phyloP scores from a whole-genome alignment of 2,888 invertebrate species.

The Tetanocera ferruginea region DNA sequence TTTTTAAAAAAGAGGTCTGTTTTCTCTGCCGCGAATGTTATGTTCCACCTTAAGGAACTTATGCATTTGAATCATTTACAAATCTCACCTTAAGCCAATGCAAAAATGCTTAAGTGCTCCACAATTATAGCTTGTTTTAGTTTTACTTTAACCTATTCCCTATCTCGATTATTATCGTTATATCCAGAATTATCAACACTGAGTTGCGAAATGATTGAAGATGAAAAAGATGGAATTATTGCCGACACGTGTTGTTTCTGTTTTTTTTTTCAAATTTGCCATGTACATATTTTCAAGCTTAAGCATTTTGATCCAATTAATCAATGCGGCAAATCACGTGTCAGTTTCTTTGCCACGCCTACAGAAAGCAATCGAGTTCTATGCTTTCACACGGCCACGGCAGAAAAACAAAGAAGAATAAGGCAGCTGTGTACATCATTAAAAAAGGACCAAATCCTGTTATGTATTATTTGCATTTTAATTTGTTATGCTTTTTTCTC shows the following conservation, averaged over 20 bases:
- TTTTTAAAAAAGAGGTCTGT: too few relatives aligned
- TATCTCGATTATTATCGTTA: too few relatives aligned
- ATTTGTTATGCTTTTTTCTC: constrained; percentile 7
- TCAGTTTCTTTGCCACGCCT: constrained; percentile 25
- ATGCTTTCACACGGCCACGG: neutral
- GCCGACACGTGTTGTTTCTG: neutral
- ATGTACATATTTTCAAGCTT: neutral
- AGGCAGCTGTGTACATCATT: constrained; percentile 27
- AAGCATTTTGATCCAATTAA: constrained; percentile 3
- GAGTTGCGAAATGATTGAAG: neutral
- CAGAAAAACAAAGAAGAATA: neutral
- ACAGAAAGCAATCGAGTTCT: neutral
- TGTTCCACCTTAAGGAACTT: too few relatives aligned
- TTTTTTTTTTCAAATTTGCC: constrained; percentile 7
- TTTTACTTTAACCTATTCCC: too few relatives aligned
- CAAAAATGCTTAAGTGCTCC: too few relatives aligned
- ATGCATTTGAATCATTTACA: too few relatives aligned
- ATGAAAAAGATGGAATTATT: neutral
- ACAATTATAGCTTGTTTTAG: too few relatives aligned
- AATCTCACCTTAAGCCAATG: too few relatives aligned
- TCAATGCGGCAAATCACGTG: constrained; percentile 31
- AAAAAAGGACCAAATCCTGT: constrained; percentile 19
- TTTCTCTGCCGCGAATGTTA: too few relatives aligned
- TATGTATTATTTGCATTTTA: constrained; percentile 36
- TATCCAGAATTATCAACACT: neutral